Evolutionary conservation across 2,113 vertebrate genomes (phyloP), one percentile per base, ranked within the genome.

Genomic region (Silurus asotus): DNA sequence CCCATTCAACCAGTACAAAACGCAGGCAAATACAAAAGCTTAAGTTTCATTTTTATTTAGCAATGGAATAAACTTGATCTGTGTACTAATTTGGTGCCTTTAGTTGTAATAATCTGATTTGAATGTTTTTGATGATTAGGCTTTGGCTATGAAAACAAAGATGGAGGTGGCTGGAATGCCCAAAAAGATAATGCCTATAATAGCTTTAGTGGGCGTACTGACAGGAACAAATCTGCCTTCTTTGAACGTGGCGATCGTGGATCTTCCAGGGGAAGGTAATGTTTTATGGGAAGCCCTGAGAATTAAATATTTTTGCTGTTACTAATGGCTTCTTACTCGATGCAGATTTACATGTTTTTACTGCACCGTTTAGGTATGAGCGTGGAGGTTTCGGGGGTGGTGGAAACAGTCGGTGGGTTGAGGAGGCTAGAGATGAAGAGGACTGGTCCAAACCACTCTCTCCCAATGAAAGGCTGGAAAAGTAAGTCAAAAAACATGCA

Each of bases 391-490:
- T 97, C 77, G 95, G 97, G 37, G 95, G 96, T 19, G 96, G 96
- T 51, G 96, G 96, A 45, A 97, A 95, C 90, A 97, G 95, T 91
- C 97, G 98, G 89, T 98, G 97, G 97, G 96, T 93, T 91, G 98
- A 99, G 84, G 96, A 98, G 89, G 80, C 92, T 82, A 95, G 96
- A 19, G 97, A 97, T 13, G 97, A 99, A 3, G 98, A 98, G 92
- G 98, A 99, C 89, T 99, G 98, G 98, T 98, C 98, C 87, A 99
- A 99, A 91, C 98, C 96, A 61, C 96, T 97, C 5, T 93, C 96
- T 19, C 96, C 96, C 0, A 99, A 98, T 81, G 98, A 99, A 86
- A 97, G 98, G 7, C 90, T 97, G 86, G 97, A 99, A 89, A 95
- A 97, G 98, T 99, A 91, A 96, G 97, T 95, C 14, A 37, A 15